A percentile compares a stretch with the other conserved stretches of the same genome.
Evolutionary conservation across 2,797 vertebrate species (phyloP).

Genomic region (Eulemur albifrons): DNA sequence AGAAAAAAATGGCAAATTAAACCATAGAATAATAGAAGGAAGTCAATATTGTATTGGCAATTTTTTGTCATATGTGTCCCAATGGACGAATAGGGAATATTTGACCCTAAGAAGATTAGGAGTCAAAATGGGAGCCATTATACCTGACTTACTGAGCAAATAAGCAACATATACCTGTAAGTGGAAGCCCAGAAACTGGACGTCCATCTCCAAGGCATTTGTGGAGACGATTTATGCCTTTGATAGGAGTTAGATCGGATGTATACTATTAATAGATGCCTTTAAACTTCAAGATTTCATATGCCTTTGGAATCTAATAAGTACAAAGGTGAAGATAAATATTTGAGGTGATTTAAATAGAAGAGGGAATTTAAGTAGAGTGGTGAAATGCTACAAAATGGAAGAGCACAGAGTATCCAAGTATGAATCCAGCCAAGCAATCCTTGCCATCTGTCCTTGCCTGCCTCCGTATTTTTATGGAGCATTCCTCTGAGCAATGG

Average conservation of each 20-base stretch:
- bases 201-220: background rate
- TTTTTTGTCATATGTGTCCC: background rate
- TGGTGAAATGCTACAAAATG: no score
- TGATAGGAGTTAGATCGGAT: background rate
- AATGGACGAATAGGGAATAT: background rate
- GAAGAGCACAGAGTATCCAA: background rate
- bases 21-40: background rate
- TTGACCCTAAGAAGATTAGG: background rate
- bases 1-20: background rate
- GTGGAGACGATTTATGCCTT: background rate
- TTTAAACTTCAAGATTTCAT: background rate
- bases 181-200: background rate
- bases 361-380: no score
- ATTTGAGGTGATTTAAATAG: no score
- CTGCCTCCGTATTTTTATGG: background rate
- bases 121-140: background rate
- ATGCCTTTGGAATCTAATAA: background rate
- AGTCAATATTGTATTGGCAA: background rate
- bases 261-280: no score
- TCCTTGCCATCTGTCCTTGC: no score
- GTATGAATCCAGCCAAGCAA: background rate
- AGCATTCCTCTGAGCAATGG: background rate
- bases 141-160: background rate
- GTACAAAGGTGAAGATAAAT: background rate
- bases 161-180: background rate